Evolutionary conservation across 1,140 invertebrate genomes (phyloP).

Genomic region (Hypsibius dujardini): DNA sequence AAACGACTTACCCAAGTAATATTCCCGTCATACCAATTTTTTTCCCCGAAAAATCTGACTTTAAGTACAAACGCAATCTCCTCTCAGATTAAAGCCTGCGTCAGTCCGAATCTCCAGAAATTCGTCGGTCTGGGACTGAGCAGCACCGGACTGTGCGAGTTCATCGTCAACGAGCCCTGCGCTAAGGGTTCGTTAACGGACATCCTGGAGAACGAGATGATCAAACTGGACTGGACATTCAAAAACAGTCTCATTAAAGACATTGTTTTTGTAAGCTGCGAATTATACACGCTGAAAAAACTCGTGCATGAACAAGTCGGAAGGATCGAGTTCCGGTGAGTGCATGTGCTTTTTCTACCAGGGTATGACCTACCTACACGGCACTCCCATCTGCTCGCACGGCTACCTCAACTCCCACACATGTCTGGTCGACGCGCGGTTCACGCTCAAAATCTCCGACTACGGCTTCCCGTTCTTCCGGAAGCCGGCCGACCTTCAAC

Average conservation of each 20-base stretch:
- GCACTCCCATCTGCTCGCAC: not conserved
- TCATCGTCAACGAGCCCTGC: not conserved
- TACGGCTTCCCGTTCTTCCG: not conserved
- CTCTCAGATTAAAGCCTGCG: too few relatives aligned
- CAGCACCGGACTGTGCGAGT: not conserved
- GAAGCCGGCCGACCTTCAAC: not conserved
- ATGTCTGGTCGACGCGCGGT: not conserved
- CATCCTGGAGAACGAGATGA: constrained; percentile 9
- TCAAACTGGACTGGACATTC: not conserved
- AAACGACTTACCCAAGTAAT: too few relatives aligned
- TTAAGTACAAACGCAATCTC: too few relatives aligned
- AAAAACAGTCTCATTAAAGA: not conserved
- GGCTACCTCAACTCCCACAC: not conserved
- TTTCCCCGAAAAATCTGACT: too few relatives aligned
- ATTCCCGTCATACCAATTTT: too few relatives aligned
- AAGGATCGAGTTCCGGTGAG: too few relatives aligned
- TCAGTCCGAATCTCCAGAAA: too few relatives aligned
- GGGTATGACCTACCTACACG: not conserved
- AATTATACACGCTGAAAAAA: too few relatives aligned
- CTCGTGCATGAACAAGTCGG: too few relatives aligned
- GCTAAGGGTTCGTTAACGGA: not conserved
- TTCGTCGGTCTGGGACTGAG: too few relatives aligned
- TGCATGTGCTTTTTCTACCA: not conserved
- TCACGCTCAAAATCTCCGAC: not conserved
- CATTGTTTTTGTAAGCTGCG: not conserved